A percentile compares a stretch with the other conserved stretches of the same genome.
Evolutionary conservation across 1,140 invertebrate species (phyloP).

Genomic region (Araneus ventricosus): DNA sequence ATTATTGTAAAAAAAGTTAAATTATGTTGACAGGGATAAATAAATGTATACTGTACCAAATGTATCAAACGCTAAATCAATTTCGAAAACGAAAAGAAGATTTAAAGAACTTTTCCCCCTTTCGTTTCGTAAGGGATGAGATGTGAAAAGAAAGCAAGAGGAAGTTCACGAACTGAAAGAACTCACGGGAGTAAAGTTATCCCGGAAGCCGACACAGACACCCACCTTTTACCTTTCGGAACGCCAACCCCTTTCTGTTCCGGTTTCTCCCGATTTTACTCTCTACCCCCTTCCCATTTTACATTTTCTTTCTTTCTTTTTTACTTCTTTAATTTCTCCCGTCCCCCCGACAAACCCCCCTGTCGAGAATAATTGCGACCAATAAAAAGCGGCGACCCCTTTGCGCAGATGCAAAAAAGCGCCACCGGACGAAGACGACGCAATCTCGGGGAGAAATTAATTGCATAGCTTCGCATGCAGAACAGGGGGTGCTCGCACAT

Average conservation of each 20-base stretch:
- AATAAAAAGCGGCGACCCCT: slow-evolving; percentile 67
- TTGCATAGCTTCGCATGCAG: slow-evolving; percentile 67
- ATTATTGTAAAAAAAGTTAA: too few species aligned
- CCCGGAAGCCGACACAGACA: slow-evolving; percentile 1
- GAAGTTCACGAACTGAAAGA: too few species aligned
- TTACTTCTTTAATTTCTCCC: background rate
- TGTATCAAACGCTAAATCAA: too few species aligned
- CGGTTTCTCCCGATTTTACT: background rate
- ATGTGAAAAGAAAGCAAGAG: too few species aligned
- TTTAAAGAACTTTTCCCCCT: too few species aligned
- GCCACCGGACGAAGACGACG: slow-evolving; percentile 54
- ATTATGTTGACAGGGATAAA: too few species aligned
- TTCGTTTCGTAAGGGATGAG: too few species aligned
- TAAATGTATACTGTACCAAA: too few species aligned
- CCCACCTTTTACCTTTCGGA: background rate
- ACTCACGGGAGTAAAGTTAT: background rate
- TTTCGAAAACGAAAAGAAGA: too few species aligned
- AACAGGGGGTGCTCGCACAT: slow-evolving; percentile 46
- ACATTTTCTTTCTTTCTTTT: background rate
- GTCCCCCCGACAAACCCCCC: background rate
- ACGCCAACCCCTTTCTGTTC: background rate
- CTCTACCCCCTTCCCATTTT: background rate
- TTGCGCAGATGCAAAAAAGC: slow-evolving; percentile 73
- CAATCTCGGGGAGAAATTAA: slow-evolving; percentile 68
- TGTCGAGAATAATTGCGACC: slow-evolving; percentile 65